Evolutionary conservation across 2,113 vertebrate genomes (phyloP), one percentile per base, ranked within the genome.

Genomic region (Empidonax alnorum): DNA sequence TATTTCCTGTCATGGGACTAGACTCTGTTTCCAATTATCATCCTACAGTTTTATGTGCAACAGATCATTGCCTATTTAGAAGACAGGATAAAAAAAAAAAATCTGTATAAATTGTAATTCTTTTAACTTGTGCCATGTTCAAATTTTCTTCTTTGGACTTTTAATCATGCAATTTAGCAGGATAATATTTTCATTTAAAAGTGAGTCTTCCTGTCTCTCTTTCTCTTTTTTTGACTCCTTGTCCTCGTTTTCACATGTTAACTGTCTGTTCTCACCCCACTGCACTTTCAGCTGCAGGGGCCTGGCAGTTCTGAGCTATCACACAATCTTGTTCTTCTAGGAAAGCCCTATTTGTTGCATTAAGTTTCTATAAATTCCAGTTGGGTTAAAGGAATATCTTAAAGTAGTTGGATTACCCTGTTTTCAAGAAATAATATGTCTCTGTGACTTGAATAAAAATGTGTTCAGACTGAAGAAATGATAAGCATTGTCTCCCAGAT

Each of bases 11-110:
- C 30, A 30, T 78, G 39, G 42, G 87, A 87, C 62, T 22, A 59
- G 62, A 33, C 28, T 52, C 80, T 93, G 96, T 75, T 97, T 98
- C 87, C 76, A 90, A 27, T 95, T 96, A 88, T 28, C 27, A 55
- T 56, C 42, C 41, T 73, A 75, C 59, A 79, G 62, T 81, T 97
- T 90, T 95, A 85, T 58, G 25, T 89, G 76, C 87, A 87, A 74
- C 46, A 90, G 61, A 90, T 94, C 86, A 93, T 50, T 95, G 93
- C 76, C 81, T 85, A 37, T 84, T 80, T 86, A 90, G 76, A 94
- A 67, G 71, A 87, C 31, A 85, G 68, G 58, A 89, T 90, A 41
- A 12, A 41, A 30, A 75, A 68, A 66, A 65, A n/a, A 68, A 80
- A 62, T 22, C 20, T 39, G 52, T 68, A 69, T 69, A 68, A 97